Evolutionary conservation across 2,113 vertebrate species (phyloP), one percentile per base, ranked within the genome.

Genomic region (Chaetodon auriga): DNA sequence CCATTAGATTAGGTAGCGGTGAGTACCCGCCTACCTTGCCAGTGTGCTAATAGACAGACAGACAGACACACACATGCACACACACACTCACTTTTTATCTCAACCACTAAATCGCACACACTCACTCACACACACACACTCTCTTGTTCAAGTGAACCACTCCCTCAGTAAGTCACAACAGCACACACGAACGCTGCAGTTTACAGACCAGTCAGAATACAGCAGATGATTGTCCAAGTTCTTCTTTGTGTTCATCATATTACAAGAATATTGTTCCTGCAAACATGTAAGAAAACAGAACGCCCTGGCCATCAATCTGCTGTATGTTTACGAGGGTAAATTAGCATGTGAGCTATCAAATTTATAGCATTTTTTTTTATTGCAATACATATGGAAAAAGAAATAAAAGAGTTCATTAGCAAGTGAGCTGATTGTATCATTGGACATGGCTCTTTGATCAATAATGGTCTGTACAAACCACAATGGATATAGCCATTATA

Each of bases 401-500:
- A 86, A 87, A 90, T 83, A 65, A 89, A 88, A 71, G 54, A 78
- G 65, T 74, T 89, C 35, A 85, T 90, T 90, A 78, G 85, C 63
- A 83, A 88, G 70, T 78, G 74, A 83, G 73, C 71, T 85, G 55
- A 84, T 89, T 90, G 89, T 87, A 78, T 83, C 83, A 87, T 83
- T 91, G 85, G 81, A 43, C 73, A 86, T 86, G 86, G 70, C 89
- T 76, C 88, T 90, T 87, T 86, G 91, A 93, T 94, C 93, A 90
- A 93, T 93, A 91, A 91, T 83, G 78, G 84, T 75, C 79, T 84
- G 81, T 83, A 77, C 84, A 93, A 93, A 92, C 92, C 92, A 91
- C 90, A 94, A 90, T 91, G 90, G 89, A 87, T 84, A 82, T 54
- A 87, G 84, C 90, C 90, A 94, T 92, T 93, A 93, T 84, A 91